phyloP scores from a whole-genome alignment of 2,797 vertebrate species.

The Sebastes itinus region DNA sequence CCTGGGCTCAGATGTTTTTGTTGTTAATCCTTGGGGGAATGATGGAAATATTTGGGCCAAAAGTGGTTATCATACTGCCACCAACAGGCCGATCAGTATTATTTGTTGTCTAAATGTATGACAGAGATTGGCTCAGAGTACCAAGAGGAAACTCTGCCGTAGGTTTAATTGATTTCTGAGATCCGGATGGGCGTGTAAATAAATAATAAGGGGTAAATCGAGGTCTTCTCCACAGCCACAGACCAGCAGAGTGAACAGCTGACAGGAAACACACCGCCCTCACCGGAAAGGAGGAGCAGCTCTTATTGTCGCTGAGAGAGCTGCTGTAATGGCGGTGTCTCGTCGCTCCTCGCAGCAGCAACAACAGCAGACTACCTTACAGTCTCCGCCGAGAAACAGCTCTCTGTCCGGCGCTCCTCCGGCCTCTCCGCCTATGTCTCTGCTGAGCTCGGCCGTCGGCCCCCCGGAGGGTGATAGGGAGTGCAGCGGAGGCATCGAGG shows the following conservation, averaged over 20 bases:
- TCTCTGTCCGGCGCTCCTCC: conserved; percentile 80
- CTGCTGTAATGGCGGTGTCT: conserved; percentile 89
- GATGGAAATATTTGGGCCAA: neutral
- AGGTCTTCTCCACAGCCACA: neutral
- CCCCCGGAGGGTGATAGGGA: conserved; percentile 72
- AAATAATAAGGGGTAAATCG: neutral
- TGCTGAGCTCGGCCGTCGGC: conserved; percentile 50
- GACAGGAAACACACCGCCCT: conserved; percentile 74
- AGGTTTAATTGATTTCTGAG: neutral
- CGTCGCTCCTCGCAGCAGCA: conserved; percentile 89
- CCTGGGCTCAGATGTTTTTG: neutral
- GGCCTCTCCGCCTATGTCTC: conserved; percentile 78
- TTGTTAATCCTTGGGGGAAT: too few species aligned
- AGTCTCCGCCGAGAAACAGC: conserved; percentile 84
- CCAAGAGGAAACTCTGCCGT: neutral
- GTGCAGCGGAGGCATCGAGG: conserved; percentile 71
- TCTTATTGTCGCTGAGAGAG: conserved; percentile 72
- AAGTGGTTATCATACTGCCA: neutral
- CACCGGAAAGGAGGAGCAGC: conserved; percentile 71
- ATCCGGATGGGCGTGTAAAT: neutral
- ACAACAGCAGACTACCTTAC: conserved; percentile 61
- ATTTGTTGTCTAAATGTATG: neutral
- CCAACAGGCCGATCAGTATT: neutral
- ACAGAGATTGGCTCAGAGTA: neutral
- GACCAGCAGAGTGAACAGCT: conserved; percentile 49